Evolutionary conservation across 2,797 vertebrate species (phyloP), one percentile per base, ranked within the genome.

Genomic region (Rhadinocentrus ornatus): DNA sequence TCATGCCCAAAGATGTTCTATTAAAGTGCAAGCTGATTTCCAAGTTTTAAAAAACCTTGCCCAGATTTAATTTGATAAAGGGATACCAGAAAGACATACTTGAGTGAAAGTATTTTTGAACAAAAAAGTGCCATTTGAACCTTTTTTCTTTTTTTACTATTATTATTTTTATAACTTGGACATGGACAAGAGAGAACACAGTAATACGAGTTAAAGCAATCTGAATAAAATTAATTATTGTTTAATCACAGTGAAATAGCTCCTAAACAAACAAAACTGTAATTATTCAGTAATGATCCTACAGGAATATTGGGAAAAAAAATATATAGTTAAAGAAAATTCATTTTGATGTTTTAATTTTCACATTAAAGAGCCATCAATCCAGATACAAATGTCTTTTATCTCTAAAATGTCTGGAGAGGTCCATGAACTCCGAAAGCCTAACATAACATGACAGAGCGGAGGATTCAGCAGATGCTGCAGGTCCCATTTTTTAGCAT

Each of bases 401-500:
- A 62, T 69, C 56, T 65, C 50, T 48, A 10, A 8, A 20, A 50
- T 50, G n/a, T 53, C 24, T 53, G 15, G 12, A 66, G 76, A 54
- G 50, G 41, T 64, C 67, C 24, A 62, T 44, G 60, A 71, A 61
- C 15, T 56, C 52, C 44, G 37, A 70, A 15, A 62, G 48, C 35
- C 35, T 18, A 16, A 73, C 32, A 66, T 62, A 72, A 76, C 77
- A 77, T 48, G 63, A 66, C 64, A 74, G 57, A 84, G 57, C 68
- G 73, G 41, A 75, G 32, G 72, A 77, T 86, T 77, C 77, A 82
- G 62, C 69, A 89, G 81, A 87, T 79, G 75, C 75, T 64, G 82
- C 85, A 84, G 86, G 85, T 85, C 83, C 73, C 54, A 62, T 84
- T 81, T 88, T 88, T 88, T 88, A 77, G 62, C 73, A 70, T 55